A percentile compares a stretch with the other conserved stretches of the same genome.
Evolutionary conservation across 2,797 vertebrate species (phyloP).

Genomic region (Sciaenops ocellatus): DNA sequence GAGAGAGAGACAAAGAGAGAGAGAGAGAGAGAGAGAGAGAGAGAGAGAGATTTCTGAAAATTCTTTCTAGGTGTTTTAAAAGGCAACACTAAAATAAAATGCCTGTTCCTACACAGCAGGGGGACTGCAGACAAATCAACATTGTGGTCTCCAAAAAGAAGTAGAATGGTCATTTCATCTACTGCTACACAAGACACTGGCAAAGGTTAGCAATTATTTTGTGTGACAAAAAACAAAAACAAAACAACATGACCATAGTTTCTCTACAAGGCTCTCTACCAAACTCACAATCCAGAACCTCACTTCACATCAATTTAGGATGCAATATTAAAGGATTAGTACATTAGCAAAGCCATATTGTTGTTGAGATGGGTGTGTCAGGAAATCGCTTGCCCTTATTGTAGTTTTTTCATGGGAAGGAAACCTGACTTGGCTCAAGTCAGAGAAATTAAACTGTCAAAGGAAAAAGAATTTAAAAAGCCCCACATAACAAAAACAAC

Average conservation of each 20-base stretch:
- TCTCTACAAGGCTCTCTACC: slow-evolving; percentile 21
- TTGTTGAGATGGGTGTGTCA: neutral
- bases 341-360: slow-evolving; percentile 15
- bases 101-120: slow-evolving; percentile 39
- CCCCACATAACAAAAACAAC: too few relatives aligned
- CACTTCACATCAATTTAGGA: slow-evolving; percentile 29
- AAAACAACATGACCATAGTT: slow-evolving; percentile 17
- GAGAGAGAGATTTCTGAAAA: slow-evolving; percentile 16
- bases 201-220: slow-evolving; percentile 64
- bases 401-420: too few relatives aligned
- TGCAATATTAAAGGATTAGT: slow-evolving; percentile 30
- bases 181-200: slow-evolving; percentile 30
- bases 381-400: neutral
- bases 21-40: neutral
- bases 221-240: slow-evolving; percentile 3
- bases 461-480: too few relatives aligned
- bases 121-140: slow-evolving; percentile 38
- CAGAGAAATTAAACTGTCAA: too few relatives aligned
- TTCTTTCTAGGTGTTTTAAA: slow-evolving; percentile 18
- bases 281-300: slow-evolving; percentile 2
- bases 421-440: too few relatives aligned
- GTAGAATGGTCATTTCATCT: slow-evolving; percentile 38
- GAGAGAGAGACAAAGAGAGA: neutral
- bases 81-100: slow-evolving; percentile 31
- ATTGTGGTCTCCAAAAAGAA: slow-evolving; percentile 12